These are phyloP conservation scores for Dynastes grantii DNA, from an alignment of 2,888 invertebrate genomes.

Conservation along the genomic window DNA sequence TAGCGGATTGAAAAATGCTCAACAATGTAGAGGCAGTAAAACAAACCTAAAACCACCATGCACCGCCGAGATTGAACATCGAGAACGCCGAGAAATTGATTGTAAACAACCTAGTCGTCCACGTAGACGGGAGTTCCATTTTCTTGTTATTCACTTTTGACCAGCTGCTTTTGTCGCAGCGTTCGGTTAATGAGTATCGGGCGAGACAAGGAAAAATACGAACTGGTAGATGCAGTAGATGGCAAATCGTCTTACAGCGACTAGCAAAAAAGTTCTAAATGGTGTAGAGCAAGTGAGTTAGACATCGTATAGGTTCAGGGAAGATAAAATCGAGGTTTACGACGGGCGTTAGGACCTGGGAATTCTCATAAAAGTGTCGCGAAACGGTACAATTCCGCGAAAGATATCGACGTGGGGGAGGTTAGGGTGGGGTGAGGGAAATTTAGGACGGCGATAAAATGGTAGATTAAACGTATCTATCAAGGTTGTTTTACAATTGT, in stretches of 20 bases:
- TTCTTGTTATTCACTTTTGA: not conserved
- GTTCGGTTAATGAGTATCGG: not conserved
- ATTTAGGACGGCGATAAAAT: constrained; percentile 34
- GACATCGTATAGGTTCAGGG: too few relatives aligned
- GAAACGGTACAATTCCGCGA: not conserved
- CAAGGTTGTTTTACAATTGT: constrained; percentile 34
- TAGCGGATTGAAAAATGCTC: too few relatives aligned
- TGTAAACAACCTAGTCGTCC: not conserved
- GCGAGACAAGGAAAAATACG: not conserved
- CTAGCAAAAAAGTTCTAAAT: not conserved
- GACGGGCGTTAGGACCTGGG: not conserved
- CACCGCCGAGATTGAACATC: not conserved
- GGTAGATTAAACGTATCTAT: constrained; percentile 40
- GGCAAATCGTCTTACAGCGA: not conserved
- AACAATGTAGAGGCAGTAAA: too few relatives aligned
- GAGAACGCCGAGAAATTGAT: not conserved
- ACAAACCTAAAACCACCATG: too few relatives aligned
- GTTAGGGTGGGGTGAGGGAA: not conserved
- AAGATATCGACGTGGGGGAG: not conserved
- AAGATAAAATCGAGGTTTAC: not conserved
- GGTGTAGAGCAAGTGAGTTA: too few relatives aligned
- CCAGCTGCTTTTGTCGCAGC: not conserved
- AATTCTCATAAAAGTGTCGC: constrained; percentile 33
- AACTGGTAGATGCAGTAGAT: not conserved
- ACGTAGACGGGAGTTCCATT: not conserved